Conservation (phyloP, 2,797 vertebrate genomes). For the Semaprochilodus insignis region DNA sequence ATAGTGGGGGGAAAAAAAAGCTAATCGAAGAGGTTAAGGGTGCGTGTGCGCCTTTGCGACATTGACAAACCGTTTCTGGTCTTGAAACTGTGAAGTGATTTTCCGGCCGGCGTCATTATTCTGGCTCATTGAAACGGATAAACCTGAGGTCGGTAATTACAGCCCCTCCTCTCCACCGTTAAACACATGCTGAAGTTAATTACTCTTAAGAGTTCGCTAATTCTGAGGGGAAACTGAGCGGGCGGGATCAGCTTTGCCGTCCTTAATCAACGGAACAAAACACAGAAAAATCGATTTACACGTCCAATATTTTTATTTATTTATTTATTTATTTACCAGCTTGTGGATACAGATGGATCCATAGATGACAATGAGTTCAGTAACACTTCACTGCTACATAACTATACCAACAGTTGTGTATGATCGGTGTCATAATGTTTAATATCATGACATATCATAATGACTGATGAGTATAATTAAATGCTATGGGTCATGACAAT, state of each 20-base stretch:
- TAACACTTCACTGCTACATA: too few species aligned
- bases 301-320: conserved; percentile 12
- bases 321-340: not conserved
- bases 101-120: conserved; percentile 74
- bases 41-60: conserved; percentile 61
- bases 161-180: conserved; percentile 25
- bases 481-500: too few species aligned
- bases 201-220: conserved; percentile 65
- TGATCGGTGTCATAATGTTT: too few species aligned
- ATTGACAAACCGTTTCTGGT: conserved; percentile 68
- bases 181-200: conserved; percentile 64
- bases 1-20: not conserved
- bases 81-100: conserved; percentile 59
- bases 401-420: too few species aligned
- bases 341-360: not conserved
- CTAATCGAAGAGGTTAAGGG: not conserved
- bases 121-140: conserved; percentile 78
- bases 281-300: conserved; percentile 41
- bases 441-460: too few species aligned
- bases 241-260: conserved; percentile 64
- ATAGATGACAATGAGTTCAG: not conserved
- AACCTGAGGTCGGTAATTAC: conserved; percentile 72
- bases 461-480: too few species aligned
- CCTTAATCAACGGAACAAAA: conserved; percentile 58
- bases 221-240: conserved; percentile 73